Percentiles rank a stretch among this genome's conserved stretches.
These are phyloP conservation scores for Champsocephalus esox DNA, from an alignment of 2,797 vertebrate species.

Conservation along the genomic window DNA sequence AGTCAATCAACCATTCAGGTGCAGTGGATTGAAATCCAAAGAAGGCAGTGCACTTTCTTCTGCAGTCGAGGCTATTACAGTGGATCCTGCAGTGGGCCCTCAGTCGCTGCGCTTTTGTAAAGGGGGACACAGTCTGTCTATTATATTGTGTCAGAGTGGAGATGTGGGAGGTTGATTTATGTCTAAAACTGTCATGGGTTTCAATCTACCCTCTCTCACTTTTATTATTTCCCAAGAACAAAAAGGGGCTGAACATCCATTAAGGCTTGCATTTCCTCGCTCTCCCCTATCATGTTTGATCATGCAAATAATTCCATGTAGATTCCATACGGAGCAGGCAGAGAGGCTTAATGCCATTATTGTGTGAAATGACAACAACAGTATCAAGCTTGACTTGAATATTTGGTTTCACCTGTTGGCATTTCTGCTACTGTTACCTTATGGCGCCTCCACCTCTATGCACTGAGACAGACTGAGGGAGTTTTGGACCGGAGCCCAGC, in stretches of 20 bases:
- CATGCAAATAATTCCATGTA: conserved; percentile 49
- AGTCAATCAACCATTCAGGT: conserved; percentile 72
- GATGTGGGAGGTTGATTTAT: conserved; percentile 73
- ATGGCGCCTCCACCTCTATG: conserved; percentile 91
- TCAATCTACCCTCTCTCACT: conserved; percentile 49
- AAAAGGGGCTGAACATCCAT: conserved; percentile 29
- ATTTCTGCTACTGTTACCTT: conserved; percentile 90
- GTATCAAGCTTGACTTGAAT: conserved; percentile 88
- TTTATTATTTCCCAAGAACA: conserved; percentile 49
- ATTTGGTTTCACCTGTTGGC: conserved; percentile 94
- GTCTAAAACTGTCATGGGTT: conserved; percentile 58
- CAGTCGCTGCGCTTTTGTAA: conserved; percentile 55
- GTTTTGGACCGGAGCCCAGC: conserved; percentile 90
- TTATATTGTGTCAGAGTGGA: conserved; percentile 62
- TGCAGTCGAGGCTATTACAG: conserved; percentile 63
- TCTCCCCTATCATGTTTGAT: conserved; percentile 46
- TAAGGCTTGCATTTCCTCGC: conserved; percentile 18
- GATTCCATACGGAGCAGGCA: conserved; percentile 40
- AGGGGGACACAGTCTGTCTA: conserved; percentile 64
- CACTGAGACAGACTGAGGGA: conserved; percentile 87
- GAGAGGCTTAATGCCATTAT: conserved; percentile 51
- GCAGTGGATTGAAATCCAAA: conserved; percentile 67
- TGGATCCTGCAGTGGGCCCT: conserved; percentile 60
- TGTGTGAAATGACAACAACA: conserved; percentile 73
- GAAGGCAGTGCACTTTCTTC: conserved; percentile 62